Evolutionary conservation across 2,113 vertebrate genomes (phyloP), one percentile per base, ranked within the genome.

Genomic region (Fregetta grallaria): DNA sequence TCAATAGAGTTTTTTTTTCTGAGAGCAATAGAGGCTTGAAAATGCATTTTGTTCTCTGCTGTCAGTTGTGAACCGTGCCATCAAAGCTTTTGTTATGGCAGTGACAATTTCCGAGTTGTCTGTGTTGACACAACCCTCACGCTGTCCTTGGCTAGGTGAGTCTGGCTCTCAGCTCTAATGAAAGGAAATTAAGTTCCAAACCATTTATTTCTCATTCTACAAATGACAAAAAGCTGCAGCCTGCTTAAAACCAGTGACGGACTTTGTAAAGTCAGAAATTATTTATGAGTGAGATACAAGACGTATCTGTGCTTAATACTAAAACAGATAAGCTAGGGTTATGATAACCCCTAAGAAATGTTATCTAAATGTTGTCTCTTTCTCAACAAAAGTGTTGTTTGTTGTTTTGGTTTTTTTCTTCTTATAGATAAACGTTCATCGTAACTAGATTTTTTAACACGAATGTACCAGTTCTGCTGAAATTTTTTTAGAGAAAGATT

Each of bases 111-210:
- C 76, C 81, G 84, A 89, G 91, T 62, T 7, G 44, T 75, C 76
- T 81, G n/a, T 89, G 68, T 89, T 95, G 80, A 94, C 65, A 91
- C 62, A 96, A 52, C 30, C 56, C 80, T 96, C 89, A 81, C 2
- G 3, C 73, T 91, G 80, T 87, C 87, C 80, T 96, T 96, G 95
- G 80, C 91, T 92, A 94, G 91, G 93, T 96, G 91, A 94, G 66
- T 58, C 83, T 94, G 91, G 52, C 88, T 61, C 30, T 79, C 76
- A 47, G 73, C 49, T 85, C 47, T 82, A 58, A 61, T 82, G 76
- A 61, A 65, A 83, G 59, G 13, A 96, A 94, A 88, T 85, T 36
- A 92, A 89, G 70, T 85, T 96, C 89, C 89, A 89, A 94, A 72
- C 23, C 56, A 81, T 87, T 93, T 95, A 73, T 76, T 91, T 92